These are phyloP conservation scores for Antechinus flavipes DNA, from an alignment of 2,113 vertebrate genomes.

Conservation along the genomic window DNA sequence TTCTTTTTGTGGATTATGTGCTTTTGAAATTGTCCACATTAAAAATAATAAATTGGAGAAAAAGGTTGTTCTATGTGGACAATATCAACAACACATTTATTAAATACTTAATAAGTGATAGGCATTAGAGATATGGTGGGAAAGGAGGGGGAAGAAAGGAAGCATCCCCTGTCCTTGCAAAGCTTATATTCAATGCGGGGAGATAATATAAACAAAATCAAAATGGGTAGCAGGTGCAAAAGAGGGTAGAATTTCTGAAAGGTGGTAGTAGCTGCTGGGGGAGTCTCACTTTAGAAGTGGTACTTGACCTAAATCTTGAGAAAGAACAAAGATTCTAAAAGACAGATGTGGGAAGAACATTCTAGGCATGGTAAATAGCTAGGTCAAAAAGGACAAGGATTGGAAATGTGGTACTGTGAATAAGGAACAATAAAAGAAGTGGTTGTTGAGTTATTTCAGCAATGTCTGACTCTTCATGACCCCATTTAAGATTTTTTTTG, in stretches of 20 bases:
- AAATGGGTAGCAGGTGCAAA: not conserved
- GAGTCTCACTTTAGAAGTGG: not conserved
- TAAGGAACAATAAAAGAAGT: not conserved
- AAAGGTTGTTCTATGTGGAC: not conserved
- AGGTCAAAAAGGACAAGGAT: not conserved
- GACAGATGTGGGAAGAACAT: not conserved
- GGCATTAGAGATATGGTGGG: not conserved
- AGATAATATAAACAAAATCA: not conserved
- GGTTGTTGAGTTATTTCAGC: not conserved
- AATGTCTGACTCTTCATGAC: not conserved
- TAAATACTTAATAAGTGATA: not conserved
- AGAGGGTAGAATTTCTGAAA: not conserved
- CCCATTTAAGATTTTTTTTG: not conserved
- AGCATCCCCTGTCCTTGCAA: not conserved
- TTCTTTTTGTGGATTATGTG: slow-evolving; percentile 5
- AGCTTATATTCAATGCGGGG: not conserved
- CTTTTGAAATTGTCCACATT: not conserved
- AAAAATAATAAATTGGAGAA: not conserved
- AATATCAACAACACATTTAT: not conserved
- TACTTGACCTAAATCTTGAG: not conserved
- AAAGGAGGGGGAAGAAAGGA: not conserved
- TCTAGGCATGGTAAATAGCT: not conserved
- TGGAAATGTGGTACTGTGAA: not conserved
- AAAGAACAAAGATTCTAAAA: not conserved
- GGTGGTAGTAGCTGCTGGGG: not conserved